Evolutionary conservation across 2,888 invertebrate genomes (phyloP).

Genomic region (Marasmarcha lunaedactyla): DNA sequence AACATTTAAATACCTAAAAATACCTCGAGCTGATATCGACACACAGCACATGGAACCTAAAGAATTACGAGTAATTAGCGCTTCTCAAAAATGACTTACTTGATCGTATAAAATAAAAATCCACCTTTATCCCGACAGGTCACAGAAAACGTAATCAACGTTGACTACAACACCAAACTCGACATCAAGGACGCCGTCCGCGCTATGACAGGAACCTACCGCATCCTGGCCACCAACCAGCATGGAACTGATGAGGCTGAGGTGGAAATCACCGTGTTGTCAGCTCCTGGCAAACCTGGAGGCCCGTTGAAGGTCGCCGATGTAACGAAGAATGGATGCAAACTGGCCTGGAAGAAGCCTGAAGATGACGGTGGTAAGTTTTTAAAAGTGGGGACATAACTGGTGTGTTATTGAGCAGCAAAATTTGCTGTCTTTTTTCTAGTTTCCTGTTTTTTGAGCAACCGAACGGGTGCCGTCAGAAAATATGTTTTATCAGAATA

Average conservation of each 20-base stretch:
- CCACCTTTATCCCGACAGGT: conserved; percentile 39
- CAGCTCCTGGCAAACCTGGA: conserved; percentile 86
- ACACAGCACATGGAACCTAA: too few species aligned
- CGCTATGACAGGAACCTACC: conserved; percentile 91
- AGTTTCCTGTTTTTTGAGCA: too few species aligned
- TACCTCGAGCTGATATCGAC: too few species aligned
- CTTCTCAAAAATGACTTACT: too few species aligned
- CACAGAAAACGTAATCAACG: conserved; percentile 82
- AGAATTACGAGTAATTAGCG: too few species aligned
- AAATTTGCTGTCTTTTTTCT: too few species aligned
- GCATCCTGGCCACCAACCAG: conserved; percentile 89
- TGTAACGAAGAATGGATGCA: conserved; percentile 90
- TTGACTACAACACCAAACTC: conserved; percentile 91
- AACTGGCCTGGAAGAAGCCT: conserved; percentile 93
- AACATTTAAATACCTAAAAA: too few species aligned
- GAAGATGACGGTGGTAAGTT: conserved; percentile 91
- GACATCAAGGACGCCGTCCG: conserved; percentile 83
- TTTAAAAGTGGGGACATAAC: too few species aligned
- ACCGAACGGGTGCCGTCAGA: too few species aligned
- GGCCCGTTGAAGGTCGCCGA: conserved; percentile 91
- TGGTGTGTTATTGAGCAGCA: too few species aligned
- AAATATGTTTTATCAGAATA: too few species aligned
- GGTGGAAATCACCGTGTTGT: conserved; percentile 89
- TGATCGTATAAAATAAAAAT: too few species aligned
- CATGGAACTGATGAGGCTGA: conserved; percentile 94